Conservation (phyloP, 2,888 invertebrate genomes). For the Drosophila niveifrons region DNA sequence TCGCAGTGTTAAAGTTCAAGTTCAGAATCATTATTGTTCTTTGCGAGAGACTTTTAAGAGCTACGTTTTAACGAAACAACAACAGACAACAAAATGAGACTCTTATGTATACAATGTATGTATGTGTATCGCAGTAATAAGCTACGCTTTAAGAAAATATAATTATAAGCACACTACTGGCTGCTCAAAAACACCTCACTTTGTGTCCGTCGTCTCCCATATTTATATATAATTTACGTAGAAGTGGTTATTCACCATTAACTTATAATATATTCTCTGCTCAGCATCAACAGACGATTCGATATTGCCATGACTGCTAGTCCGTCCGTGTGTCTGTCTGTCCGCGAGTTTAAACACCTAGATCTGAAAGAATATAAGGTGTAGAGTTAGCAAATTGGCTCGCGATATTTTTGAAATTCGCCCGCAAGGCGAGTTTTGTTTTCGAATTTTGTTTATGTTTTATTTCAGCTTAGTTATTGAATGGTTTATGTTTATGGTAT, state of each 20-base stretch:
- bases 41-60: slow-evolving; percentile 10
- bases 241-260: not conserved
- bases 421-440: too few relatives aligned
- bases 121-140: not conserved
- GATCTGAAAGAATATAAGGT: not conserved
- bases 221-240: slow-evolving; percentile 1
- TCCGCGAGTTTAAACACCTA: not conserved
- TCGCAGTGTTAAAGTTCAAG: slow-evolving; percentile 73
- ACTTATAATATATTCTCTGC: not conserved
- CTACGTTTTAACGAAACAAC: slow-evolving; percentile 3
- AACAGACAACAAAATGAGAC: not conserved
- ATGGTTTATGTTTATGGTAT: too few relatives aligned
- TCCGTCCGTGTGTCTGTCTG: not conserved
- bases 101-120: too few relatives aligned
- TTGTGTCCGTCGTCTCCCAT: not conserved
- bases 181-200: not conserved
- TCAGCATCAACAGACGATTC: slow-evolving; percentile 1
- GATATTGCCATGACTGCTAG: not conserved
- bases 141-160: not conserved
- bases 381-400: not conserved
- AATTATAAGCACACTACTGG: slow-evolving; percentile 5
- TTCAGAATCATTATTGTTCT: slow-evolving; percentile 70
- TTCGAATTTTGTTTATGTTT: not conserved
- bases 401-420: not conserved
- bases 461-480: too few relatives aligned